Conservation (phyloP, 2,888 invertebrate genomes). For the Acanthosepion pharaonis region DNA sequence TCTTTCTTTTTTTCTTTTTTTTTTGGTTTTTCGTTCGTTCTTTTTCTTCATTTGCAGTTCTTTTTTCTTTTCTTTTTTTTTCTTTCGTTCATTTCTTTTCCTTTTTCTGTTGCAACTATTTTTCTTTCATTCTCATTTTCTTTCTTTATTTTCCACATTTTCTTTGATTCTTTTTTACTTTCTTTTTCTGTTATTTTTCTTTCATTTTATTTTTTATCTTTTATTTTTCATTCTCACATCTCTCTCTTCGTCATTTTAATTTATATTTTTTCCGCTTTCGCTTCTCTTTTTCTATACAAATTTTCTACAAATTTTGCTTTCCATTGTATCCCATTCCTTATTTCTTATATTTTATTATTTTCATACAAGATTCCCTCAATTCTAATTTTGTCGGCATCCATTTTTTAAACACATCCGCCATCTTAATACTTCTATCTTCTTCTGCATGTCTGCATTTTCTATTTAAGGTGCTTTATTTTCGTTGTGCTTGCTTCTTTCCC, state of each 20-base stretch:
- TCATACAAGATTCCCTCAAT: neutral
- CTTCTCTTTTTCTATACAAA: too few species aligned
- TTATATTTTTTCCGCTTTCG: neutral
- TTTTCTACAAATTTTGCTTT: neutral
- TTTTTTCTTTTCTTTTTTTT: too few species aligned
- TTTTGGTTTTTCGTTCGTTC: too few species aligned
- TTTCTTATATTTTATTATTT: neutral
- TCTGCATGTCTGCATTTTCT: conserved; percentile 17
- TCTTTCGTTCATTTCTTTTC: too few species aligned
- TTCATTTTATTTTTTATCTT: neutral
- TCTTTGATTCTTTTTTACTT: too few species aligned
- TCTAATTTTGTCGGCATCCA: neutral
- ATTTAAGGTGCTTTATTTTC: neutral
- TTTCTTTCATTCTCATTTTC: neutral
- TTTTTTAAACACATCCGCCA: neutral
- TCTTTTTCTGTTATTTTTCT: neutral
- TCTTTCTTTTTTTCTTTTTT: too few species aligned
- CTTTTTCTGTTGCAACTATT: too few species aligned
- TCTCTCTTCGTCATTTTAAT: too few species aligned
- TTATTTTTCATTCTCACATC: neutral
- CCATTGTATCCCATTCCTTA: neutral
- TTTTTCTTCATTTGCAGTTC: too few species aligned
- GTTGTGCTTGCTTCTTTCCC: neutral
- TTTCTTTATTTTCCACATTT: neutral
- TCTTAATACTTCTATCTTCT: neutral